Conservation (phyloP, 2,113 vertebrate species). For the Bostrychus sinensis region DNA sequence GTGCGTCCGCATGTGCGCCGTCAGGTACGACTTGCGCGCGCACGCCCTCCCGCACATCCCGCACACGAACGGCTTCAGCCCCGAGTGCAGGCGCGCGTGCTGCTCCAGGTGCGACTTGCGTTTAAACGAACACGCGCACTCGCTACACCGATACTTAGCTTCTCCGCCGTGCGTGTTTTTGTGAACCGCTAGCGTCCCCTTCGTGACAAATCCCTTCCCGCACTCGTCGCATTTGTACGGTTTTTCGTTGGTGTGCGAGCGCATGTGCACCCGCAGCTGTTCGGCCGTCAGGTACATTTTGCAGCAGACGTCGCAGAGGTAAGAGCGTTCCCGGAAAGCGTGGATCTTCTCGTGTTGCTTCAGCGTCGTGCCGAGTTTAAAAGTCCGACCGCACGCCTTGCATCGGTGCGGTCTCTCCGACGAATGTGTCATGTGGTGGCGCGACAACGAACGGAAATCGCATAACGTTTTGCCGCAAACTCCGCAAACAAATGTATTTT, state of each 20-base stretch:
- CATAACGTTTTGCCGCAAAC: slow-evolving; percentile 58
- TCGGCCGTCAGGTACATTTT: slow-evolving; percentile 58
- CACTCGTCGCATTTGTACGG: slow-evolving; percentile 50
- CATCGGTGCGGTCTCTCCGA: slow-evolving; percentile 55
- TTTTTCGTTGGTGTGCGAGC: slow-evolving; percentile 49
- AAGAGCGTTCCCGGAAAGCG: slow-evolving; percentile 37
- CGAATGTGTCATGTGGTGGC: slow-evolving; percentile 61
- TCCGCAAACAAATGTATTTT: slow-evolving; percentile 41
- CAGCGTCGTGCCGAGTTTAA: slow-evolving; percentile 55
- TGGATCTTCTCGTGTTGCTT: slow-evolving; percentile 65
- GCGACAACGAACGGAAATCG: slow-evolving; percentile 44
- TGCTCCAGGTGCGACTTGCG: slow-evolving; percentile 55
- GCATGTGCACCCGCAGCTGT: slow-evolving; percentile 62
- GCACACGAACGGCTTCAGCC: slow-evolving; percentile 49
- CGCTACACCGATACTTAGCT: slow-evolving; percentile 47
- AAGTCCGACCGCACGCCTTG: slow-evolving; percentile 43
- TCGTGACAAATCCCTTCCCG: slow-evolving; percentile 50
- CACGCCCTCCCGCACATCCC: slow-evolving; percentile 61
- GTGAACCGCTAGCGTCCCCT: slow-evolving; percentile 40
- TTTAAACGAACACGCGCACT: slow-evolving; percentile 59
- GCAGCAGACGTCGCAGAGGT: slow-evolving; percentile 68
- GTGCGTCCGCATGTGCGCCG: slow-evolving; percentile 67
- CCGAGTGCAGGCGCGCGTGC: slow-evolving; percentile 51
- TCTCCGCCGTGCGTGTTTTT: slow-evolving; percentile 61
- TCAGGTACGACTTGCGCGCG: slow-evolving; percentile 55